Percentiles rank a stretch among this genome's conserved stretches.
These are phyloP conservation scores for Oedothorax gibbosus DNA, from an alignment of 1,140 invertebrate species.

Conservation along the genomic window DNA sequence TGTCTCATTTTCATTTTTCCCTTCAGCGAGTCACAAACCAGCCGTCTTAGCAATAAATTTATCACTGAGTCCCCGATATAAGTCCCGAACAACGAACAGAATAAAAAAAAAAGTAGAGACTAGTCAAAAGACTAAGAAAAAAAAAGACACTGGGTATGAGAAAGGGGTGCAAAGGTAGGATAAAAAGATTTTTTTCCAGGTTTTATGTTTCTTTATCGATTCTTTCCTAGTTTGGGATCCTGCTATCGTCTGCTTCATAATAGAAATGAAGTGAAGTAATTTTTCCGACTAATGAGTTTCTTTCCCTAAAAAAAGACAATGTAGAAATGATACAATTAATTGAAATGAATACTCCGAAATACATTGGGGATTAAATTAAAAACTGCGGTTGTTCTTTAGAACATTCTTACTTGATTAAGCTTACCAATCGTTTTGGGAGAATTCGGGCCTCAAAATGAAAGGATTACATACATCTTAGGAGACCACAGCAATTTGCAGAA, in stretches of 20 bases:
- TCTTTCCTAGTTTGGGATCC: conserved; percentile 39
- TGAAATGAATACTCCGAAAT: conserved; percentile 47
- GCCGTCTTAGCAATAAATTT: conserved; percentile 55
- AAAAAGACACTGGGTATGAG: conserved; percentile 13
- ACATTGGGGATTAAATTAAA: conserved; percentile 55
- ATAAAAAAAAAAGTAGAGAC: conserved; percentile 15
- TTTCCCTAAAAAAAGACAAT: conserved; percentile 19
- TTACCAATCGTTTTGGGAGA: too few species aligned
- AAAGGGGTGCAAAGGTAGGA: neutral
- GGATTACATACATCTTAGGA: too few species aligned
- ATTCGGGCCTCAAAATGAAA: too few species aligned
- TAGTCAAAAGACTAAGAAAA: neutral
- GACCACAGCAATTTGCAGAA: too few species aligned
- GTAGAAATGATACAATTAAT: conserved; percentile 58
- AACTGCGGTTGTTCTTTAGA: conserved; percentile 12
- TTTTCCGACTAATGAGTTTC: conserved; percentile 55
- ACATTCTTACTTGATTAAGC: too few species aligned
- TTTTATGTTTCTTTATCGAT: conserved; percentile 55
- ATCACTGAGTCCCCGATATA: conserved; percentile 33
- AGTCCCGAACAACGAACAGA: conserved; percentile 29
- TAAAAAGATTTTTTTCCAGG: conserved; percentile 18
- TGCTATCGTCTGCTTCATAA: conserved; percentile 49
- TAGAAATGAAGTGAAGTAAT: conserved; percentile 58
- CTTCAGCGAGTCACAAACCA: conserved; percentile 51
- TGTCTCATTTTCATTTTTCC: conserved; percentile 7